Base-by-base conservation (phyloP, 2,888 invertebrate species). In the Sialis fuliginosa region DNA sequence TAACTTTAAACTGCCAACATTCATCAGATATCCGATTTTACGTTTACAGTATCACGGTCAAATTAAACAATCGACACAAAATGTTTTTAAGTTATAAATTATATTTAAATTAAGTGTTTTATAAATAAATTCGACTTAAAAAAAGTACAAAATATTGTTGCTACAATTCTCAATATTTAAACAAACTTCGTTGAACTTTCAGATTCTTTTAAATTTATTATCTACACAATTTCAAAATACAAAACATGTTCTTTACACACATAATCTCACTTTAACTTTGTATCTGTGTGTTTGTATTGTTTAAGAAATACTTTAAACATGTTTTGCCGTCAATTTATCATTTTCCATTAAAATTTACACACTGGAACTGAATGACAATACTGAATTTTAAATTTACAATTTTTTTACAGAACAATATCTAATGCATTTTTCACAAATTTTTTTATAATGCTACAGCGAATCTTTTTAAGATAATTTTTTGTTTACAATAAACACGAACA, bases 81-180 rank as follows among this genome's bases (percentile, higher is more conserved):
- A 43, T 30, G 7, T 33, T 30, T 30, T 33, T 33, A 42, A 42
- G n/a, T 30, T 30, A 30, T 6, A 13, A 35, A 13, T 32, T 30
- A 35, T 39, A 30, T 32, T 39, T 45, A 45, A 45, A 45, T 45
- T 45, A 45, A 45, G 45, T 42, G 32, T 31, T 33, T 44, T 45
- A 39, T 39, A 45, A 45, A 45, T 45, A 45, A 45, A 39, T 45
- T 45, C 39, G 30, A 45, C 39, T 39, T 37, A 39, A 45, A 45
- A 45, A 45, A 39, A 45, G 39, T 39, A 39, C 39, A 32, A 45
- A 45, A 45, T 39, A 39, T 45, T 39, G 39, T 45, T 45, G 45
- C 37, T 12, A 37, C 37, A 22, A 22, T 2, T 22, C 22, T 22
- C 22, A 22, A 22, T 22, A 22, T 22, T 22, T 22, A 22, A 22